A percentile compares a stretch with the other conserved stretches of the same genome.
phyloP scores from a whole-genome alignment of 2,113 vertebrate species.

The Rhinogobius similis region DNA sequence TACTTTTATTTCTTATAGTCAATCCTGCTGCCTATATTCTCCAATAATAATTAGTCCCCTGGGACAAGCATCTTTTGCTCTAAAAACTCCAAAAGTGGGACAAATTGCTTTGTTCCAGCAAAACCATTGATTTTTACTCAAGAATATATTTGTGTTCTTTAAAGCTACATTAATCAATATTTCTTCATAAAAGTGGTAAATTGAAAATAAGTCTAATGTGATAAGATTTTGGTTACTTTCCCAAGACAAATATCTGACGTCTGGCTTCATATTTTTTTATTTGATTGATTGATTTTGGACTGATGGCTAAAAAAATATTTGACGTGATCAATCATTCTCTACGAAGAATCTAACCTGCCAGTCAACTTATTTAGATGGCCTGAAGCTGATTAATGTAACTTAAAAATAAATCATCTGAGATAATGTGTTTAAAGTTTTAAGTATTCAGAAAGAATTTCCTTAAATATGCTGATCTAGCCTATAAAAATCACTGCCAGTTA shows the following conservation, averaged over 20 bases:
- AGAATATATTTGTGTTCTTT: conserved; percentile 21
- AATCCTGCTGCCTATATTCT: conserved; percentile 2
- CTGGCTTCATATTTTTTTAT: background rate
- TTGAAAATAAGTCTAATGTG: background rate
- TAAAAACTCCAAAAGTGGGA: conserved; percentile 21
- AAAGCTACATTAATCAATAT: conserved; percentile 43
- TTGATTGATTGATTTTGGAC: too few relatives aligned
- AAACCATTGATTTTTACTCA: conserved; percentile 36
- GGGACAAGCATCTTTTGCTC: conserved; percentile 11
- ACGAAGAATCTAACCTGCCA: too few relatives aligned
- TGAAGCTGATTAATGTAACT: conserved; percentile 27
- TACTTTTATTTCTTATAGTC: conserved; percentile 7
- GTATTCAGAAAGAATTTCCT: too few relatives aligned
- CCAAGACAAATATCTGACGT: background rate
- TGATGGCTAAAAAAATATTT: background rate
- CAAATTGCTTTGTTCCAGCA: conserved; percentile 29
- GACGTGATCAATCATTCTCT: background rate
- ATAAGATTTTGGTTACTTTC: background rate
- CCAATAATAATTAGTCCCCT: conserved; percentile 10
- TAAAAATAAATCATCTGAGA: conserved; percentile 10
- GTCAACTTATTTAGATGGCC: background rate
- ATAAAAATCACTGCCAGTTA: conserved; percentile 45
- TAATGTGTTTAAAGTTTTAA: conserved; percentile 1
- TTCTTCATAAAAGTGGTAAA: conserved; percentile 2
- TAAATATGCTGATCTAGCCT: conserved; percentile 7